Percentiles rank a stretch among this genome's conserved stretches.
Evolutionary conservation across 2,888 invertebrate species (phyloP).

Genomic region (Cheilosia variabilis): DNA sequence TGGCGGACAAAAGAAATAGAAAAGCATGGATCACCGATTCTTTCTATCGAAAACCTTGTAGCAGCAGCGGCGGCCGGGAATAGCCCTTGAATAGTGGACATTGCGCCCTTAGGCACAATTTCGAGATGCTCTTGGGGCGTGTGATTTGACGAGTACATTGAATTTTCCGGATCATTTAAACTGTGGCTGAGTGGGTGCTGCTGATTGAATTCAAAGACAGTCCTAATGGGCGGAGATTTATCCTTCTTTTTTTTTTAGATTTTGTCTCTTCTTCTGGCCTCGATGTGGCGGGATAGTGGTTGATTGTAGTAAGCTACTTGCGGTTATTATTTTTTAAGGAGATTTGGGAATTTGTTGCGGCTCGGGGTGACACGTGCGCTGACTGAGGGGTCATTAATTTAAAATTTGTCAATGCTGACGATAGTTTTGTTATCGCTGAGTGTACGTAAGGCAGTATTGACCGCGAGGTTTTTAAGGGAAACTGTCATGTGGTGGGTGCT

Average conservation of each 20-base stretch:
- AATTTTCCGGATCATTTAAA: conserved; percentile 68
- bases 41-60: conserved; percentile 37
- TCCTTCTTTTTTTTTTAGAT: background rate
- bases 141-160: conserved; percentile 64
- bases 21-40: conserved; percentile 37
- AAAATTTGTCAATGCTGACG: background rate
- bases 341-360: background rate
- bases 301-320: background rate
- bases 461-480: no score
- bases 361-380: conserved; percentile 10
- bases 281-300: background rate
- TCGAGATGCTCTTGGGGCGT: conserved; percentile 40
- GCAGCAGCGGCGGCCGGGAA: background rate
- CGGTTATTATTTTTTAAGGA: background rate
- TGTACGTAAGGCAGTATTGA: no score
- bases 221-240: conserved; percentile 1
- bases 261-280: conserved; percentile 12
- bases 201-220: conserved; percentile 54
- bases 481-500: no score
- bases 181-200: conserved; percentile 40
- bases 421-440: no score
- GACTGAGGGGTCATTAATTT: background rate
- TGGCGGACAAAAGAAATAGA: conserved; percentile 45
- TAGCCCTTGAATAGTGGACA: conserved; percentile 19
- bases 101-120: conserved; percentile 54